These are phyloP conservation scores for Pantherophis guttatus DNA, from an alignment of 2,113 vertebrate genomes.

Conservation along the genomic window DNA sequence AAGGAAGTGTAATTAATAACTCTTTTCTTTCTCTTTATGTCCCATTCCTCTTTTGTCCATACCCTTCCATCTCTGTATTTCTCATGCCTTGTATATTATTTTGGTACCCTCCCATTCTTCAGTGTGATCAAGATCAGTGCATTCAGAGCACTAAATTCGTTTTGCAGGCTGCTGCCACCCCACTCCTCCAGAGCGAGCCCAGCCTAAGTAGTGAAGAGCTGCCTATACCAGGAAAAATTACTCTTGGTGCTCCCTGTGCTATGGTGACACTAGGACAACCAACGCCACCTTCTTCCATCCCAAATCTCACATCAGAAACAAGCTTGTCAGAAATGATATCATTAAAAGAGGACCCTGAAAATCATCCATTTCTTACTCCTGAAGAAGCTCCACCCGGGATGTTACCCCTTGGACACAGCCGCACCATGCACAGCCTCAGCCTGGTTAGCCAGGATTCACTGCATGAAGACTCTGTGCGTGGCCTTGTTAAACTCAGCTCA, in stretches of 20 bases:
- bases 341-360: slow-evolving; percentile 76
- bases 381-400: slow-evolving; percentile 88
- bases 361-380: slow-evolving; percentile 91
- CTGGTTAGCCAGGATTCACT: slow-evolving; percentile 93
- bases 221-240: slow-evolving; percentile 75
- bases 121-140: slow-evolving; percentile 99
- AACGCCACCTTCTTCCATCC: slow-evolving; percentile 90
- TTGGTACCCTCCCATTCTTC: slow-evolving; percentile 64
- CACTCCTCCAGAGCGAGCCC: slow-evolving; percentile 90
- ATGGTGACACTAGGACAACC: slow-evolving; percentile 87
- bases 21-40: slow-evolving; percentile 65
- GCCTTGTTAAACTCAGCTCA: slow-evolving; percentile 95
- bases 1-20: slow-evolving; percentile 70
- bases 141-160: slow-evolving; percentile 99
- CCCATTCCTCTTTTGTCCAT: slow-evolving; percentile 43
- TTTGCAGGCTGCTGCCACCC: slow-evolving; percentile 95
- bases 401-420: slow-evolving; percentile 85
- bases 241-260: slow-evolving; percentile 81
- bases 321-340: slow-evolving; percentile 80
- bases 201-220: slow-evolving; percentile 84
- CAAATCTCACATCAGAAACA: slow-evolving; percentile 84
- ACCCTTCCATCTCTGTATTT: slow-evolving; percentile 29
- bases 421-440: slow-evolving; percentile 85
- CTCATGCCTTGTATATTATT: slow-evolving; percentile 37
- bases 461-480: slow-evolving; percentile 94